Evolutionary conservation across 2,888 invertebrate genomes (phyloP).

Genomic region (Apamea sordens): DNA sequence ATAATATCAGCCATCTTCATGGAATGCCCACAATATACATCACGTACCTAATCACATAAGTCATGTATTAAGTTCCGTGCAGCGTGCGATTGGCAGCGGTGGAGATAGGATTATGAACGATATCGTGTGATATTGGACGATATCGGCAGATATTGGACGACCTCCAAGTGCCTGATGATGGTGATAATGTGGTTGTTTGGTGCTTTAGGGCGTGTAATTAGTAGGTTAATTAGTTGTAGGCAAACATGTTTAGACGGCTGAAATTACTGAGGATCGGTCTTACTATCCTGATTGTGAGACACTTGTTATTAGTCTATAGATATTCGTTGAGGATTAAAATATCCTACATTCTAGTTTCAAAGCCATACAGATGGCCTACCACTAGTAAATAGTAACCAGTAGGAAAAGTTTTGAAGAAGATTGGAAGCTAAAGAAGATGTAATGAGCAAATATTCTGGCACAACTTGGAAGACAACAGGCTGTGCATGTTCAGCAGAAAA

Average conservation of each 20-base stretch:
- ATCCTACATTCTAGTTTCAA: neutral
- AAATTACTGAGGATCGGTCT: neutral
- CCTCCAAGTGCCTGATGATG: conserved; percentile 48
- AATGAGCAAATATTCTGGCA: neutral
- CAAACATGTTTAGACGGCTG: neutral
- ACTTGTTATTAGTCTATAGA: neutral
- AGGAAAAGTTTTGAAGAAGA: neutral
- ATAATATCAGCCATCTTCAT: neutral
- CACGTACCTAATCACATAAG: conserved; percentile 16
- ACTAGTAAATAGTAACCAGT: too few species aligned
- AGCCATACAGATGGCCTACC: neutral
- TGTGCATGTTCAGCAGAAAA: neutral
- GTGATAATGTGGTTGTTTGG: conserved; percentile 5
- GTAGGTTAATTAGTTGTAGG: conserved; percentile 14
- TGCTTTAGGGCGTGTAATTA: conserved; percentile 5
- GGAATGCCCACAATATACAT: conserved; percentile 9
- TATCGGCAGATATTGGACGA: conserved; percentile 43
- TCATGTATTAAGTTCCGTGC: conserved; percentile 23
- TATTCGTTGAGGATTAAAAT: neutral
- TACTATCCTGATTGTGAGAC: neutral
- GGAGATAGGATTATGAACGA: conserved; percentile 43
- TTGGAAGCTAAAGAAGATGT: neutral
- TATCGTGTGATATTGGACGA: conserved; percentile 15
- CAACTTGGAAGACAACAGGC: neutral
- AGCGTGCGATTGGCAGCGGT: conserved; percentile 39